These are phyloP conservation scores for Chlamydotis undulata DNA, from an alignment of 2,113 vertebrate genomes.

Conservation along the genomic window DNA sequence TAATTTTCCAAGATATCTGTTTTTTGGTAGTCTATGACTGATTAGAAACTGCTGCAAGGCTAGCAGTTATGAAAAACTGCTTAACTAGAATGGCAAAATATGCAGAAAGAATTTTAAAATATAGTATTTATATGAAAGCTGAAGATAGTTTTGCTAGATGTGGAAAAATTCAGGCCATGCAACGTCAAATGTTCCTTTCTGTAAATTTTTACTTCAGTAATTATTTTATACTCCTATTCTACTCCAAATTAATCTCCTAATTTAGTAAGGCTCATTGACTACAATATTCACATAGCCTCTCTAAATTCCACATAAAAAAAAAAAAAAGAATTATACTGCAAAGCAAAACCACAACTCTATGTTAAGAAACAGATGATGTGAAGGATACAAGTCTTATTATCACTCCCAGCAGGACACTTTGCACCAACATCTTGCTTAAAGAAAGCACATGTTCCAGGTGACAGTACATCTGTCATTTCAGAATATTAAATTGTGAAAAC, in stretches of 20 bases:
- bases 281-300: not conserved
- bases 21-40: not conserved
- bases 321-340: not conserved
- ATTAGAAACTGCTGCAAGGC: not conserved
- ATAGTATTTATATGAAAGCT: not conserved
- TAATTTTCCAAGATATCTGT: not conserved
- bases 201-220: constrained; percentile 8
- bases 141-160: not conserved
- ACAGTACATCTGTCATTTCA: constrained; percentile 5
- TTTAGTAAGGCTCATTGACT: not conserved
- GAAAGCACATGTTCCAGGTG: not conserved
- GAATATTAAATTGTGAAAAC: constrained; percentile 7
- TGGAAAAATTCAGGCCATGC: not conserved
- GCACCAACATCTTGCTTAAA: constrained; percentile 11
- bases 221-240: not conserved
- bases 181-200: not conserved
- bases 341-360: not conserved
- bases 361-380: constrained; percentile 1
- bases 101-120: not conserved
- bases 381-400: constrained; percentile 12
- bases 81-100: not conserved
- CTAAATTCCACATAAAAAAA: not conserved
- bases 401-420: constrained; percentile 30
- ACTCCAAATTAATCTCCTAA: not conserved
- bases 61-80: not conserved